Evolutionary conservation across 2,888 invertebrate genomes (phyloP).

Genomic region (Ochropleura plecta): DNA sequence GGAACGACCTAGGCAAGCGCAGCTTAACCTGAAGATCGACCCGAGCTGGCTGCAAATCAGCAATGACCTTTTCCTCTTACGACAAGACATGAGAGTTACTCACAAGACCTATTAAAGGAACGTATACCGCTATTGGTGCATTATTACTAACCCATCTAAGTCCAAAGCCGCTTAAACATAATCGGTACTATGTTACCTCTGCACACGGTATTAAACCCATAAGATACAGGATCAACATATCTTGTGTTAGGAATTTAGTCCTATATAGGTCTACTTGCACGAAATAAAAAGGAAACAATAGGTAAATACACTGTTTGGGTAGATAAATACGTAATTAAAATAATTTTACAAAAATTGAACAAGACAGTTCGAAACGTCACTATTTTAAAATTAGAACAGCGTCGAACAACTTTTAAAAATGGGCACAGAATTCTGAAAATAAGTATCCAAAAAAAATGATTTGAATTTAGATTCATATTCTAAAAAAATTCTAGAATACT

Average conservation of each 20-base stretch:
- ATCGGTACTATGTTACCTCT: slow-evolving; percentile 53
- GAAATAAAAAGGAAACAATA: slow-evolving; percentile 23
- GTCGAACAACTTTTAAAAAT: neutral
- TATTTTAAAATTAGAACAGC: slow-evolving; percentile 7
- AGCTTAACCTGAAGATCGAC: no score
- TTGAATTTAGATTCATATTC: neutral
- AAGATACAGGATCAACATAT: slow-evolving; percentile 58
- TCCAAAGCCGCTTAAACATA: slow-evolving; percentile 47
- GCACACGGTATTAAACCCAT: slow-evolving; percentile 42
- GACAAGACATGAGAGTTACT: neutral
- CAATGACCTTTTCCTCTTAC: no score
- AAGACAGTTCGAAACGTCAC: slow-evolving; percentile 2
- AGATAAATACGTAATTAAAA: neutral
- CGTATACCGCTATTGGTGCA: slow-evolving; percentile 25
- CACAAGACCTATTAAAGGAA: slow-evolving; percentile 30
- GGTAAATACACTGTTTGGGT: neutral
- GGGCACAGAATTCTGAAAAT: no score
- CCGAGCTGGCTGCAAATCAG: no score
- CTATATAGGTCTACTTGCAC: slow-evolving; percentile 21
- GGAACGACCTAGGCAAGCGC: no score
- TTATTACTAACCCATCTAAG: slow-evolving; percentile 36
- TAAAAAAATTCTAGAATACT: neutral
- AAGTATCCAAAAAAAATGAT: neutral
- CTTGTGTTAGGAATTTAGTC: slow-evolving; percentile 43
- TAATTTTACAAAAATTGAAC: neutral